Percentiles rank a stretch among this genome's conserved stretches.
Evolutionary conservation across 2,888 invertebrate genomes (phyloP).

Genomic region (Bimastos eiseni): DNA sequence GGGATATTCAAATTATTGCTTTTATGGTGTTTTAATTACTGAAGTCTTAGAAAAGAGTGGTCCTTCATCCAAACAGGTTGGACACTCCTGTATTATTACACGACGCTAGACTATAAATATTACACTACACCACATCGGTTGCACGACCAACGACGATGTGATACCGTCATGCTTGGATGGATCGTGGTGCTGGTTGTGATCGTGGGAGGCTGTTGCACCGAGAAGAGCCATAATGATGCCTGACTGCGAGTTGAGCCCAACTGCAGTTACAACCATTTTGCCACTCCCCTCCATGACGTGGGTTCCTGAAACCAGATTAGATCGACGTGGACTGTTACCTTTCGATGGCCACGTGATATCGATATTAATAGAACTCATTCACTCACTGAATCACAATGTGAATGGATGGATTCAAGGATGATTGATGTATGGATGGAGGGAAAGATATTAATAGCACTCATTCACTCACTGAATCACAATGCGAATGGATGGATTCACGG

Average conservation of each 20-base stretch:
- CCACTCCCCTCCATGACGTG: conserved; percentile 99
- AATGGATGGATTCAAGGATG: background rate
- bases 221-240: conserved; percentile 97
- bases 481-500: background rate
- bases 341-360: background rate
- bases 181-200: background rate
- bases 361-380: background rate
- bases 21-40: too few species aligned
- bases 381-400: background rate
- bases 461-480: background rate
- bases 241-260: conserved; percentile 96
- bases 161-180: background rate
- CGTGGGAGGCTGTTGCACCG: conserved; percentile 70
- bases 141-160: background rate
- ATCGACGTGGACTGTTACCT: background rate
- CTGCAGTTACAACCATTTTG: conserved; percentile 96
- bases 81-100: too few species aligned
- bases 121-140: background rate
- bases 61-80: too few species aligned
- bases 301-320: conserved; percentile 70
- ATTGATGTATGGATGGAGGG: too few species aligned
- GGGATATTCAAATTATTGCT: too few species aligned
- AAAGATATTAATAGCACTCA: background rate
- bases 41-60: too few species aligned
- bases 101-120: too few species aligned